These are phyloP conservation scores for Entosphenus tridentatus DNA, from an alignment of 2,113 vertebrate species.

Conservation along the genomic window DNA sequence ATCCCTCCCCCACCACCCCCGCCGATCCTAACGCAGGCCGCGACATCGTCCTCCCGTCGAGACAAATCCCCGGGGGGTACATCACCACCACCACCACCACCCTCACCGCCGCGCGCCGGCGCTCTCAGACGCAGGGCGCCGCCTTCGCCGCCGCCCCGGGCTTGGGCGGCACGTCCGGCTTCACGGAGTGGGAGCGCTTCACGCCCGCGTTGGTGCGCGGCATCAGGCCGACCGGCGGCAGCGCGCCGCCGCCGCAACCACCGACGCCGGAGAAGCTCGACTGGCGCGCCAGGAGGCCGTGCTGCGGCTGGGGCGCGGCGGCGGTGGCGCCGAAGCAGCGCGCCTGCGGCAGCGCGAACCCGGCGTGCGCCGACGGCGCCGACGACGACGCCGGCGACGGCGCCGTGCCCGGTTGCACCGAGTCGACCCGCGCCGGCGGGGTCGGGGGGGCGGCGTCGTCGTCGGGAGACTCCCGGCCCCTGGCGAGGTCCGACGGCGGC, in stretches of 20 bases:
- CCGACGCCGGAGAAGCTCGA: not conserved
- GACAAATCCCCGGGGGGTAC: no score
- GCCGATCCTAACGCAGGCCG: no score
- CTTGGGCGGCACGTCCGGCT: constrained; percentile 34
- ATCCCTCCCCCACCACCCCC: no score
- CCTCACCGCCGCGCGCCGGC: constrained; percentile 8
- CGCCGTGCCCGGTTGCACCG: not conserved
- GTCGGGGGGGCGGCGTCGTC: not conserved
- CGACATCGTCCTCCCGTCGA: no score
- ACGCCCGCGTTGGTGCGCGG: constrained; percentile 19
- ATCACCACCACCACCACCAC: constrained; percentile 18
- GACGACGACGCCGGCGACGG: no score
- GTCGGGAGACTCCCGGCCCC: not conserved
- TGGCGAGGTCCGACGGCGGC: no score
- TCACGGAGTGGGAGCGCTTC: constrained; percentile 33
- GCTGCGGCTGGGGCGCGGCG: no score
- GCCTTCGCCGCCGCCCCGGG: constrained; percentile 11
- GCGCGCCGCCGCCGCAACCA: not conserved
- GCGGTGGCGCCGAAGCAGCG: no score
- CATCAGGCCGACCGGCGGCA: not conserved
- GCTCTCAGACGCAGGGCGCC: constrained; percentile 9
- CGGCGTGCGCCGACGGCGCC: no score
- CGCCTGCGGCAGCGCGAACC: no score
- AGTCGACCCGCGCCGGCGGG: not conserved
- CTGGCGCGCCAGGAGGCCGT: not conserved